A percentile compares a stretch with the other conserved stretches of the same genome.
phyloP scores from a whole-genome alignment of 2,797 vertebrate genomes.

The Mormyrops boulengeri region DNA sequence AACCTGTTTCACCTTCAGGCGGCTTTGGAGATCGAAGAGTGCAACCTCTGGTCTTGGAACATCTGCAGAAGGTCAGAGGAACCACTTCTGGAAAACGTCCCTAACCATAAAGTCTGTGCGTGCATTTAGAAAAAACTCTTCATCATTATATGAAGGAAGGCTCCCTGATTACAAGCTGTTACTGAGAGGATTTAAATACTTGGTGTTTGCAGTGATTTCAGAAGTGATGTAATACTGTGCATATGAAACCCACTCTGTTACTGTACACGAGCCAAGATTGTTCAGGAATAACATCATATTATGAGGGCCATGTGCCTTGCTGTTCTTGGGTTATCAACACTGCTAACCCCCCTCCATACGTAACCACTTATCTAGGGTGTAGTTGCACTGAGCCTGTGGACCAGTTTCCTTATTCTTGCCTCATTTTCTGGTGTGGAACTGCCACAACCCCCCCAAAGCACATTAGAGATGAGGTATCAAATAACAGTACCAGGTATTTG shows the following conservation, averaged over 20 bases:
- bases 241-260: not conserved
- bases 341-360: not conserved
- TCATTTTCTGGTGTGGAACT: not conserved
- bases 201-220: not conserved
- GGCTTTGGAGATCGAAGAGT: not conserved
- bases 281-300: not conserved
- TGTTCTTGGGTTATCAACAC: not conserved
- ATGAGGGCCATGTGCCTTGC: not conserved
- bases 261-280: not conserved
- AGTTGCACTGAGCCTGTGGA: not conserved
- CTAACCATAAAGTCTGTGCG: not conserved
- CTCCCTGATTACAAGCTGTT: not conserved
- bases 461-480: not conserved
- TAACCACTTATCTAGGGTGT: not conserved
- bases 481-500: not conserved
- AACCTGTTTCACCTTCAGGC: not conserved
- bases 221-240: not conserved
- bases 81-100: not conserved
- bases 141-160: not conserved
- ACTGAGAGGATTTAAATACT: not conserved
- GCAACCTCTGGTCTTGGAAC: constrained; percentile 12
- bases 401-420: not conserved
- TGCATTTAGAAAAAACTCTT: not conserved
- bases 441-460: not conserved
- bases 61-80: not conserved